phyloP scores from a whole-genome alignment of 2,113 vertebrate genomes.

The Grallaria varia region DNA sequence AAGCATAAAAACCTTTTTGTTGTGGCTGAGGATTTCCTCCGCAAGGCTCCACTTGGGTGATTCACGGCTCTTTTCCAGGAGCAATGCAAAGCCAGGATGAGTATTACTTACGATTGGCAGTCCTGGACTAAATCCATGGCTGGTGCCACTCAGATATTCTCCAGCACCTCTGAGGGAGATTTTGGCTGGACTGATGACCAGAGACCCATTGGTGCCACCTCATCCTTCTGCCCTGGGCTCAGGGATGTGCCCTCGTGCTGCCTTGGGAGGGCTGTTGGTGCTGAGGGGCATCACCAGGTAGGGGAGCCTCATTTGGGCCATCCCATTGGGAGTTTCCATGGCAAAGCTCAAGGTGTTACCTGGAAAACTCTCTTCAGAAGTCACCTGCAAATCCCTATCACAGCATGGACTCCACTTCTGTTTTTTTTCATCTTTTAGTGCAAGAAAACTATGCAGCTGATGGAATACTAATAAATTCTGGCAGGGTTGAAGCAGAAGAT shows the following conservation, averaged over 20 bases:
- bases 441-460: background rate
- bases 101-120: background rate
- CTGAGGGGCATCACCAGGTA: background rate
- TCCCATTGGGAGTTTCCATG: background rate
- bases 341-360: background rate
- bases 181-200: background rate
- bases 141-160: background rate
- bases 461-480: background rate
- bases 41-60: background rate
- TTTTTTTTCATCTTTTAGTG: background rate
- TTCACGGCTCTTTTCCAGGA: background rate
- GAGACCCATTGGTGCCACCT: background rate
- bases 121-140: background rate
- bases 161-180: accelerated
- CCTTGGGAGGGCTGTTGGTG: accelerated
- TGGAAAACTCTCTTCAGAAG: background rate
- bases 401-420: background rate
- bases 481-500: background rate
- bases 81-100: background rate
- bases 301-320: accelerated
- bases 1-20: constrained; percentile 44
- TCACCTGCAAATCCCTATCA: background rate
- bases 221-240: background rate
- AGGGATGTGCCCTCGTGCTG: background rate
- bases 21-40: constrained; percentile 61